Conservation (phyloP, 2,888 invertebrate genomes). For the Tolmerus cingulatus region DNA sequence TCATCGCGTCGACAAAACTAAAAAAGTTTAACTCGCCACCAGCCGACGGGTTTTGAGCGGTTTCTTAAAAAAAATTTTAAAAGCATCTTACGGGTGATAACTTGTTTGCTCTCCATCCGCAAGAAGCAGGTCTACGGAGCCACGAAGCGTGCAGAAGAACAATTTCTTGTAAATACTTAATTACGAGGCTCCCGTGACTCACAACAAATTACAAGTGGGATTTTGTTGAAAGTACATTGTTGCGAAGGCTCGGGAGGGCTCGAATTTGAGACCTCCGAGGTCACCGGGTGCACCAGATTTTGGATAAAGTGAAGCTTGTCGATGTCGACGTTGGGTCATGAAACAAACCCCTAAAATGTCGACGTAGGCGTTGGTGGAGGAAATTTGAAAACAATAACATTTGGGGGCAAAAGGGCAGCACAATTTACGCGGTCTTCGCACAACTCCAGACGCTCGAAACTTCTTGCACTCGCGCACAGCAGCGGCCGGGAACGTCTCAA, state of each 20-base stretch:
- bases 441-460: neutral
- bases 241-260: neutral
- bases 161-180: neutral
- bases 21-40: neutral
- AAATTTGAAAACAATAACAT: neutral
- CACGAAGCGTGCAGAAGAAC: slow-evolving; percentile 7
- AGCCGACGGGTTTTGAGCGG: slow-evolving; percentile 14
- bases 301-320: neutral
- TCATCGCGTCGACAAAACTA: neutral
- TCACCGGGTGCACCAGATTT: neutral
- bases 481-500: neutral
- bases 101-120: slow-evolving; percentile 9
- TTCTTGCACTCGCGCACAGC: neutral
- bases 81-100: slow-evolving; percentile 5
- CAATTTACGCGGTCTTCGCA: neutral
- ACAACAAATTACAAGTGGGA: neutral
- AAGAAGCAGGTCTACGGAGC: neutral
- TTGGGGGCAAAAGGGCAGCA: neutral
- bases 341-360: neutral
- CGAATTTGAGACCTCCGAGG: neutral
- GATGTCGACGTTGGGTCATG: neutral
- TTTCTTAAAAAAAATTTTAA: neutral
- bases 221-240: neutral
- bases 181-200: neutral
- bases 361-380: neutral